Evolutionary conservation across 2,113 vertebrate species (phyloP).

Genomic region (Pristiophorus japonicus): DNA sequence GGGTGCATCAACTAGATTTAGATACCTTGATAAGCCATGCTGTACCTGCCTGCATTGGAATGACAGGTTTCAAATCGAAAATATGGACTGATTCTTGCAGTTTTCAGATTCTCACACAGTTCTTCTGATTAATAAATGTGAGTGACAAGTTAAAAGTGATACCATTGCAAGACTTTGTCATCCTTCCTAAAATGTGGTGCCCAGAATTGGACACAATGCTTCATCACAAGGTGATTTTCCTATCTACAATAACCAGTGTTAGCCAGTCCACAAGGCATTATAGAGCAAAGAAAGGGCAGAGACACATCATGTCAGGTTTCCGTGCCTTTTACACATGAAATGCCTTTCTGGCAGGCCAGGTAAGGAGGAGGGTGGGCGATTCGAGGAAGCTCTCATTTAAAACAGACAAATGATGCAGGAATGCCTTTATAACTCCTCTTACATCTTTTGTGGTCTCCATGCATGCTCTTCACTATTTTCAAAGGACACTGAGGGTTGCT

Average conservation of each 20-base stretch:
- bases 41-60: neutral
- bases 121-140: neutral
- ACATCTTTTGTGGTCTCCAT: too few species aligned
- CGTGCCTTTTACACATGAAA: neutral
- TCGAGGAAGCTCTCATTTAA: neutral
- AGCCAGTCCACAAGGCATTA: neutral
- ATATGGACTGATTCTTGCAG: neutral
- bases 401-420: neutral
- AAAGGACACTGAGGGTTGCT: too few species aligned
- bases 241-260: neutral
- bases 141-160: neutral
- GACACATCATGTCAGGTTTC: neutral
- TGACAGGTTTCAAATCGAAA: neutral
- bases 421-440: neutral
- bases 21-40: neutral
- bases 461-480: too few species aligned
- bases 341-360: neutral
- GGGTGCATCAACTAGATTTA: neutral
- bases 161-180: too few species aligned
- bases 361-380: neutral
- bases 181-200: neutral
- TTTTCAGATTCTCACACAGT: neutral
- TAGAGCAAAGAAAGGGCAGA: neutral
- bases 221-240: neutral
- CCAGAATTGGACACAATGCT: neutral